Evolutionary conservation across 2,888 invertebrate genomes (phyloP), one percentile per base, ranked within the genome.

Genomic region (Lutraria lutraria): DNA sequence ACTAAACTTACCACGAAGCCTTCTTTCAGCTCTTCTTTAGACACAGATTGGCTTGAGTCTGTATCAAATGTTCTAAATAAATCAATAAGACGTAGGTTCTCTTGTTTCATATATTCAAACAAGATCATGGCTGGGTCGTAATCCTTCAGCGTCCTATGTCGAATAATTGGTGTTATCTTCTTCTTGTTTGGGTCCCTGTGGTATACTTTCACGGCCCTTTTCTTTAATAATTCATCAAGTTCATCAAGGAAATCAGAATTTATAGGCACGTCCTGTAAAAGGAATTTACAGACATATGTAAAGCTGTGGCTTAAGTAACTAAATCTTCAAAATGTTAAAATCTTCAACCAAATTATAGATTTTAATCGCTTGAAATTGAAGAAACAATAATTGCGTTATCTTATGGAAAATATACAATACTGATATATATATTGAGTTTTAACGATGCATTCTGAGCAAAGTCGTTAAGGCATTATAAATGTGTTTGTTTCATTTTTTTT

Each of bases 21-120:
- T 53, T 92, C 92, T 68, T 89, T 89, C 13, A 94, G 83, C 81
- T 94, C 94, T 52, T 90, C 81, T 72, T 90, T 90, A 6, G 93
- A 89, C 10, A 94, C 90, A 8, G 88, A 34, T 56, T 90, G 90
- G 79, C 90, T 92, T 43, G 80, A 80, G 34, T 94, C 89, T 2
- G 91, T 91, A 76, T 94, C 94, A 60, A 94, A 89, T 13, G 88
- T 89, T 81, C 93, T 72, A 72, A 94, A 94, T 34, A 94, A 81
- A 53, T 94, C 94, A 31, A 94, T 90, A 0, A 94, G 81, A n/a
- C 94, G 90, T 6, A 94, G 85, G 83, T 92, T 92, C 81, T 94
- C 92, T 54, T 93, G 94, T 83, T 90, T 91, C 94, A 94, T 94
- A 60, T 93, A 93, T 83, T 94, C 94, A 86, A 94, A 94, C 88